A percentile compares a stretch with the other conserved stretches of the same genome.
These are phyloP conservation scores for Dasyornis broadbenti DNA, from an alignment of 2,113 vertebrate genomes.

Conservation along the genomic window DNA sequence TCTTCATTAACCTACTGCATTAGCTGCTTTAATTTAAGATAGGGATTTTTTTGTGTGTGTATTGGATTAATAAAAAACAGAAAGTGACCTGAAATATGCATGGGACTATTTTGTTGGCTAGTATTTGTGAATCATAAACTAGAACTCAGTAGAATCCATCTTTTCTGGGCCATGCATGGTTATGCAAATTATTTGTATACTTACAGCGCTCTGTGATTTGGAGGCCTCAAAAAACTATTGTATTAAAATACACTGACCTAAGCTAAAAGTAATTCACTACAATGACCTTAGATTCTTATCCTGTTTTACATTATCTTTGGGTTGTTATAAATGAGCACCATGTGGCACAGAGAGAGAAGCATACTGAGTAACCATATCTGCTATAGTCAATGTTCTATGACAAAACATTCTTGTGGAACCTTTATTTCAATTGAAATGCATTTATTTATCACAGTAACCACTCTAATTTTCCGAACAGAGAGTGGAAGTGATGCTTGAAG, in stretches of 20 bases:
- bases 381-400: not conserved
- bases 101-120: not conserved
- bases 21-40: not conserved
- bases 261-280: not conserved
- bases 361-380: not conserved
- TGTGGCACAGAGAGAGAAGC: not conserved
- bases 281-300: not conserved
- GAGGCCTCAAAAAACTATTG: not conserved
- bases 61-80: not conserved
- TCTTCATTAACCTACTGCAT: not conserved
- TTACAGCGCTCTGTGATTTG: not conserved
- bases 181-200: not conserved
- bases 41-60: accelerated
- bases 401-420: not conserved
- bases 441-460: not conserved
- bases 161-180: not conserved
- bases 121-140: not conserved
- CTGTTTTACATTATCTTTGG: not conserved
- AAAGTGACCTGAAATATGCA: not conserved
- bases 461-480: not conserved
- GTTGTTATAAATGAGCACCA: not conserved
- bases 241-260: not conserved
- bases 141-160: not conserved
- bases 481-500: not conserved
- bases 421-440: not conserved